Evolutionary conservation across 2,113 vertebrate species (phyloP).

Genomic region (Alligator sinensis): DNA sequence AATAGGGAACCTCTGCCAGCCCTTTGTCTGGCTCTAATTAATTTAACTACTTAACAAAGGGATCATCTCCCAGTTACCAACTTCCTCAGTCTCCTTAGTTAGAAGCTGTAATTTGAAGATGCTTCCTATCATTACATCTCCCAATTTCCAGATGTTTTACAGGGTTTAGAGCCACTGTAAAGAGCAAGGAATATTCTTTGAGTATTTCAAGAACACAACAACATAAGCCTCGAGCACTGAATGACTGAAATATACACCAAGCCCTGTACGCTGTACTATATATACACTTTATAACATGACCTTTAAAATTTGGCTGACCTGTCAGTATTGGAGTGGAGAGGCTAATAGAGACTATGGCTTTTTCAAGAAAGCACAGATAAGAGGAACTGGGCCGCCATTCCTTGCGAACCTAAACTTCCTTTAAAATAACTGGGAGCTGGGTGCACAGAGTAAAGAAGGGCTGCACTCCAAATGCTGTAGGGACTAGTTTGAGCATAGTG

Average conservation of each 20-base stretch:
- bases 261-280: neutral
- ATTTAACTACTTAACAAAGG: too few species aligned
- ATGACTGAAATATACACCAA: neutral
- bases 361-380: neutral
- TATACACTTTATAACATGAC: too few species aligned
- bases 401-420: neutral
- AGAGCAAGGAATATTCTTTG: neutral
- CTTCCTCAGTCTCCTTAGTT: too few species aligned
- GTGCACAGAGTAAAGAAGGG: neutral
- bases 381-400: neutral
- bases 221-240: neutral
- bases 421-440: neutral
- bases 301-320: neutral
- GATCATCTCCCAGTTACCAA: too few species aligned
- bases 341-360: neutral
- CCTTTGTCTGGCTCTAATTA: too few species aligned
- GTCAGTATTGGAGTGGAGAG: neutral
- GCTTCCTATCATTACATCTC: neutral
- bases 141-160: neutral
- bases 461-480: neutral
- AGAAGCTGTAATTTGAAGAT: too few species aligned
- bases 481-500: neutral
- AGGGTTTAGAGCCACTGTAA: neutral
- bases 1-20: too few species aligned
- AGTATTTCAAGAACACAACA: neutral